Base-by-base conservation (phyloP, 2,113 vertebrate genomes). In the Entelurus aequoreus region DNA sequence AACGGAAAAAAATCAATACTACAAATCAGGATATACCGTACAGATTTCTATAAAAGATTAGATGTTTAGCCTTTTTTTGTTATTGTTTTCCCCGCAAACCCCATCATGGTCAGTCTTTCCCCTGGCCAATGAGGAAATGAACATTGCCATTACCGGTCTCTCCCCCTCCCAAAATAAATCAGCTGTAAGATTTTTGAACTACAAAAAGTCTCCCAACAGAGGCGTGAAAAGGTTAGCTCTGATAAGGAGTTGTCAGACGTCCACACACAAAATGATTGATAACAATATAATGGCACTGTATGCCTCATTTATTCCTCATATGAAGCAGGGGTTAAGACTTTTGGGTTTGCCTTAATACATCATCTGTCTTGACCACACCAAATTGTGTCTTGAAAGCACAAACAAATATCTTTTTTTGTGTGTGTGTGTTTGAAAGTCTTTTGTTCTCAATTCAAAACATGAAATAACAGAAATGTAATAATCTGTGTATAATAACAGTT, bases 221-320 rank as follows among this genome's bases (percentile, higher is more conserved):
- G 92, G 92, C 94, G 94, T 94, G 94, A 95, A 99, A 99, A 99
- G 96, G 96, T 98, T 98, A 98, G 90, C 94, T 93, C 94, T 96
- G 94, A 98, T 95, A 95, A 96, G 96, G 89, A 94, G 92, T 94
- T 94, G 94, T 96, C 95, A 94, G 90, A 86, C 88, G 84, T 93
- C 93, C 90, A 91, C 93, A 12, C 89, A 93, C 42, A 80, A 94
- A 92, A 91, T 95, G 95, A 97, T 96, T 97, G 94, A 97, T 95
- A 91, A 87, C 91, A 90, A 88, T 91, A 93, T 96, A 98, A 98
- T 94, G 90, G 93, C 92, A 93, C 91, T 93, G 92, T 94, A 95
- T 93, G 94, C 92, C 94, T 96, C 93, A 97, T 97, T 98, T 98
- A 93, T 94, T 91, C 93, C 92, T 91, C 89, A 88, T 91, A 89